Evolutionary conservation across 2,113 vertebrate species (phyloP).

Genomic region (Coracopsis vasa): DNA sequence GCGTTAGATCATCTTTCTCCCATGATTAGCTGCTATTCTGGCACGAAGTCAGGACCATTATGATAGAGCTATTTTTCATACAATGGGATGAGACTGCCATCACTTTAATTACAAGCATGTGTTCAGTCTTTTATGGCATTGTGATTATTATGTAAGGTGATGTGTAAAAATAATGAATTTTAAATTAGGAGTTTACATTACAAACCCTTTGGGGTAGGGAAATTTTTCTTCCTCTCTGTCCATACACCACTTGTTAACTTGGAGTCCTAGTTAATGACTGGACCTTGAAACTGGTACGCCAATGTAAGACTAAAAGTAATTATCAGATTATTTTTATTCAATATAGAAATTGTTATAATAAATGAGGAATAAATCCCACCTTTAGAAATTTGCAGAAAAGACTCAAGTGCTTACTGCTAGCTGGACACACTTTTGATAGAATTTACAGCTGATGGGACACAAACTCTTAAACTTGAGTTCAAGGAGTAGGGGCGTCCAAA

Average conservation of each 20-base stretch:
- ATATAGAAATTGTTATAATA: background rate
- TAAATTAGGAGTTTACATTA: slow-evolving; percentile 47
- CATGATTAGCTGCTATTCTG: slow-evolving; percentile 70
- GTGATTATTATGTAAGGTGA: slow-evolving; percentile 62
- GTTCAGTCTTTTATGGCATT: slow-evolving; percentile 47
- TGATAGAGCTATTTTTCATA: slow-evolving; percentile 68
- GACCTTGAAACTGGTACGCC: background rate
- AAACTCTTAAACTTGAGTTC: background rate
- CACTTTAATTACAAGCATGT: slow-evolving; percentile 67
- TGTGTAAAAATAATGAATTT: slow-evolving; percentile 54
- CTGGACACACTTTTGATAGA: background rate
- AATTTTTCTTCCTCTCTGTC: background rate
- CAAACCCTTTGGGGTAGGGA: background rate
- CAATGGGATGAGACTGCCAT: slow-evolving; percentile 62
- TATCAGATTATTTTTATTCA: background rate
- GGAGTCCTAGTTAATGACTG: background rate
- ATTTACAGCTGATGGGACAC: background rate
- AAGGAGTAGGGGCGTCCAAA: background rate
- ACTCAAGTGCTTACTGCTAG: background rate
- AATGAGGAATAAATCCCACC: background rate
- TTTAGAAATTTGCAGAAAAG: background rate
- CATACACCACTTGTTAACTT: background rate
- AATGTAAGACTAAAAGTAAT: background rate
- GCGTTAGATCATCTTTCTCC: slow-evolving; percentile 67
- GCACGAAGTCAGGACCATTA: slow-evolving; percentile 50